A percentile compares a stretch with the other conserved stretches of the same genome.
Evolutionary conservation across 2,113 vertebrate species (phyloP).

Genomic region (Cisticola juncidis): DNA sequence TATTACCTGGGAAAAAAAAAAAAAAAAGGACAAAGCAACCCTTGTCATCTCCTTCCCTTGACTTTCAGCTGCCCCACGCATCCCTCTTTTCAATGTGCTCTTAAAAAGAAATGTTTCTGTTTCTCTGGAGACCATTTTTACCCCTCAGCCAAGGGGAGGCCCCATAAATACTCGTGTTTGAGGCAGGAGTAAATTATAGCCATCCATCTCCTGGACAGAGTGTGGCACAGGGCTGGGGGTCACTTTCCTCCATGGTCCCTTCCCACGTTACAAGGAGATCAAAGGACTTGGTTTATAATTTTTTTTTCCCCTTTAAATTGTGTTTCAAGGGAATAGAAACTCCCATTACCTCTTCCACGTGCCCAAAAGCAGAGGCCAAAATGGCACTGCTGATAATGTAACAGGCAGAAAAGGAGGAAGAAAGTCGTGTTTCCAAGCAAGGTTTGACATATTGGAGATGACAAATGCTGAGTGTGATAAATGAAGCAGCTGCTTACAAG

Average conservation of each 20-base stretch:
- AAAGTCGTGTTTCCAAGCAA: neutral
- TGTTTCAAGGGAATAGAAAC: neutral
- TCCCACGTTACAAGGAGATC: neutral
- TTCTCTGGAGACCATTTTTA: constrained; percentile 19
- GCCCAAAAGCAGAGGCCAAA: neutral
- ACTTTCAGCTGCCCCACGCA: neutral
- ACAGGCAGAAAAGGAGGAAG: neutral
- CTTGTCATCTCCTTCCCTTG: neutral
- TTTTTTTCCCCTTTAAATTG: neutral
- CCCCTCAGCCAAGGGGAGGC: constrained; percentile 32
- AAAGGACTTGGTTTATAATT: neutral
- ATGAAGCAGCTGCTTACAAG: neutral
- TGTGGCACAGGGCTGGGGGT: constrained; percentile 2
- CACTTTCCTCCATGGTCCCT: neutral
- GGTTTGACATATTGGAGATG: neutral
- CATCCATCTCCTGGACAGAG: constrained; percentile 44
- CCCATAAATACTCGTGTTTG: constrained; percentile 9
- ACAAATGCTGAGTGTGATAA: neutral
- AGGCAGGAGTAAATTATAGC: constrained; percentile 60
- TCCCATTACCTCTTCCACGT: neutral
- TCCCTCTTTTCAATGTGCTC: neutral
- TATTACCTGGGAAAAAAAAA: neutral
- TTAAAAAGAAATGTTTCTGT: neutral
- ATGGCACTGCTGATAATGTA: neutral
- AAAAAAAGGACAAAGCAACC: neutral